These are phyloP conservation scores for Ophraella communa DNA, from an alignment of 2,888 invertebrate species.

Conservation along the genomic window DNA sequence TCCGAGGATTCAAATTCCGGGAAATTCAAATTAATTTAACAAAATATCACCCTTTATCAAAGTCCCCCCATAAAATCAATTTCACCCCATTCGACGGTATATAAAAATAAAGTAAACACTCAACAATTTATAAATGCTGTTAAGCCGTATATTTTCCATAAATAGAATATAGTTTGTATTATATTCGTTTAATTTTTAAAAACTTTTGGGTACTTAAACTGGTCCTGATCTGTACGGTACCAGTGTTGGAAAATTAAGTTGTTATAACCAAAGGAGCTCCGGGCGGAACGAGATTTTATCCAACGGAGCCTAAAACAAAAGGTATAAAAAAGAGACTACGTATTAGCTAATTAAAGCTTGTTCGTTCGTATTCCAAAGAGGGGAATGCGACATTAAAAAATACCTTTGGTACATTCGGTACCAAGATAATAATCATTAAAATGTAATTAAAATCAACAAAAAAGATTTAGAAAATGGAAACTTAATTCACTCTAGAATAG, in stretches of 20 bases:
- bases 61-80: no score
- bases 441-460: neutral
- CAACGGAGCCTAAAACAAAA: constrained; percentile 25
- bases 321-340: constrained; percentile 8
- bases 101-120: no score
- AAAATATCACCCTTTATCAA: no score
- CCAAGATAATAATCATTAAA: no score
- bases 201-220: neutral
- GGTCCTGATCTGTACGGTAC: neutral
- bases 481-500: no score
- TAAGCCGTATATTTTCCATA: no score
- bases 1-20: no score
- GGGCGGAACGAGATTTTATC: constrained; percentile 32
- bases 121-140: no score
- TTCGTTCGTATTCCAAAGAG: neutral
- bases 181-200: neutral
- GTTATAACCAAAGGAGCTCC: constrained; percentile 27
- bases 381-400: neutral
- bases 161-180: no score
- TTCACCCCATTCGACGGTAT: no score
- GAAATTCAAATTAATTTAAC: no score
- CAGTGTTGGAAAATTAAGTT: constrained; percentile 33
- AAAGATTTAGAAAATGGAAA: no score
- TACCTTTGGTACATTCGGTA: neutral
- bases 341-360: constrained; percentile 22